Evolutionary conservation across 2,113 vertebrate genomes (phyloP).

Genomic region (Microcebus ravelobensis): DNA sequence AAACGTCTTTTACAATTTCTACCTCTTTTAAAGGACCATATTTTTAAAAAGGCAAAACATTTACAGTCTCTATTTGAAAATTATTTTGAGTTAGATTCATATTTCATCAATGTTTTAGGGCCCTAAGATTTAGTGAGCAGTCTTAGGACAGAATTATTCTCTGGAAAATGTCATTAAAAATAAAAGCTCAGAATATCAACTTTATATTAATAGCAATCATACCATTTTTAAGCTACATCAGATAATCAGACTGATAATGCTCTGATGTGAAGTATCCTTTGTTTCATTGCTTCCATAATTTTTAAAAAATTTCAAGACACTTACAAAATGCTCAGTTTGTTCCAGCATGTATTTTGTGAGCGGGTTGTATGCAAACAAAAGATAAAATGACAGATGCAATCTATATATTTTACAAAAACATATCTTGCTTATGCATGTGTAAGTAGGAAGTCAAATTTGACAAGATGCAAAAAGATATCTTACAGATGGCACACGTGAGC

Average conservation of each 20-base stretch:
- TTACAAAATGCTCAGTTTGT: conserved; percentile 49
- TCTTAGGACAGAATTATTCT: conserved; percentile 13
- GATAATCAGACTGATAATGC: background rate
- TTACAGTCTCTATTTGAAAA: conserved; percentile 24
- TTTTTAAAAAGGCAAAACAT: background rate
- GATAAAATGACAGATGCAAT: conserved; percentile 52
- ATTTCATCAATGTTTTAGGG: background rate
- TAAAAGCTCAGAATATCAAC: conserved; percentile 18
- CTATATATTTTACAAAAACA: conserved; percentile 48
- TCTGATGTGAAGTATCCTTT: background rate
- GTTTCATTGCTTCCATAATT: background rate
- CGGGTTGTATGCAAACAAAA: conserved; percentile 57
- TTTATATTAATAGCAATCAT: background rate
- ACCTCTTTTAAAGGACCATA: background rate
- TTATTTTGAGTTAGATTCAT: conserved; percentile 28
- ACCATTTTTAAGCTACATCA: background rate
- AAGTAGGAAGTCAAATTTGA: background rate
- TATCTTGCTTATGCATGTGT: conserved; percentile 39
- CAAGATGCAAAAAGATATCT: conserved; percentile 27
- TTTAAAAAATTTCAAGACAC: conserved; percentile 25
- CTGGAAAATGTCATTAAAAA: conserved; percentile 31
- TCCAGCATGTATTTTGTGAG: conserved; percentile 41
- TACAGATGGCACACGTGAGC: background rate
- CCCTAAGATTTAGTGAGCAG: background rate
- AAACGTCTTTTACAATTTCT: conserved; percentile 44